Conservation (phyloP, 35 echinoderm and acorn worm genomes). For the Stichopus chloronotus region DNA sequence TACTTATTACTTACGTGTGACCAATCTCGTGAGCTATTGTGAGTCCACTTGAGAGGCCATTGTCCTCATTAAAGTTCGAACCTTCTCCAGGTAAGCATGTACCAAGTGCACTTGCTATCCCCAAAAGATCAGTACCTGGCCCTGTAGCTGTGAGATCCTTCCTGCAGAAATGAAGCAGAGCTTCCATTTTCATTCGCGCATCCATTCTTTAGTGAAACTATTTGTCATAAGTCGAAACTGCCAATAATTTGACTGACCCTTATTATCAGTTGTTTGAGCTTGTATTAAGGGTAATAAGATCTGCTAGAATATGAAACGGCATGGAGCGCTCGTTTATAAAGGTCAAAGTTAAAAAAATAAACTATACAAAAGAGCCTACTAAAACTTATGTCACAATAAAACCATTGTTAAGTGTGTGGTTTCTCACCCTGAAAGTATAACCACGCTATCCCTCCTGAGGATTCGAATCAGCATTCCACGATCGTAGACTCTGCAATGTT, state of each 20-base stretch:
- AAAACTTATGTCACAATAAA: too few species aligned
- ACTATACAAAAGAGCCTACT: too few species aligned
- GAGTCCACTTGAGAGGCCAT: neutral
- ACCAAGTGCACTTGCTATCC: constrained; percentile 15
- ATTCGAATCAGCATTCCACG: neutral
- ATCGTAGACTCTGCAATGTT: neutral
- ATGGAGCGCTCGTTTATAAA: too few species aligned
- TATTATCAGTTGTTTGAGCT: too few species aligned
- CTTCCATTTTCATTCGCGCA: too few species aligned
- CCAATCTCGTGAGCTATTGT: constrained; percentile 60
- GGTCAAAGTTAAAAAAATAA: too few species aligned
- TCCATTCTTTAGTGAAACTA: too few species aligned
- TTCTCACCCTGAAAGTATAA: constrained; percentile 14
- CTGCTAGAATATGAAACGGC: too few species aligned
- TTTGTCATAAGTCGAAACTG: too few species aligned
- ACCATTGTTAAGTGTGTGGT: too few species aligned
- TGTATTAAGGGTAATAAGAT: too few species aligned
- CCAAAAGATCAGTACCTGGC: neutral
- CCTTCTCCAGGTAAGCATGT: constrained; percentile 19
- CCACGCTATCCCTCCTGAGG: neutral
- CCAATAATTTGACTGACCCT: too few species aligned
- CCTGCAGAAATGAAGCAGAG: neutral
- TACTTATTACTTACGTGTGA: constrained; percentile 63
- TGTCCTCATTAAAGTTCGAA: constrained; percentile 52
- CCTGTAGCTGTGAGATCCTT: neutral